Conservation (phyloP, 2,888 invertebrate genomes). For the Torymus aiolomorphi region DNA sequence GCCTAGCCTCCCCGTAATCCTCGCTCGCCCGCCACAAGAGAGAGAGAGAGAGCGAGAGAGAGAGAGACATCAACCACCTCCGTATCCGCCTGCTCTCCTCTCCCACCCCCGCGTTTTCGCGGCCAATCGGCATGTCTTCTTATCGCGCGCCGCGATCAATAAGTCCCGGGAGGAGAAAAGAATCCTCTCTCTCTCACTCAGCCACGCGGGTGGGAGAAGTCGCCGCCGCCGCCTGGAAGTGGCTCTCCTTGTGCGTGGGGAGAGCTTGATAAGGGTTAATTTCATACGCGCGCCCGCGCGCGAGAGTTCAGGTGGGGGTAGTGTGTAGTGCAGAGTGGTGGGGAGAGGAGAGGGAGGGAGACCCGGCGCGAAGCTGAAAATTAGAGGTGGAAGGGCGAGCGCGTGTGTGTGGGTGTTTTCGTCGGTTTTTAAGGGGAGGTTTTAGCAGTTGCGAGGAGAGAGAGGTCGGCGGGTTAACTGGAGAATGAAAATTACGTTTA, state of each 20-base stretch:
- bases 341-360: conserved; percentile 50
- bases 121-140: conserved; percentile 72
- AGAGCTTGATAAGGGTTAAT: conserved; percentile 77
- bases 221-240: conserved; percentile 53
- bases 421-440: conserved; percentile 20
- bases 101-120: conserved; percentile 20
- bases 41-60: background rate
- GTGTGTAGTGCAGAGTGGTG: conserved; percentile 15
- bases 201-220: conserved; percentile 17
- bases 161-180: conserved; percentile 65
- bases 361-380: conserved; percentile 47
- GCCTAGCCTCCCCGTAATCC: conserved; percentile 43
- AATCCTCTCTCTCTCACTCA: conserved; percentile 42
- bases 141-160: conserved; percentile 72
- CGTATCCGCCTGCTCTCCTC: too few relatives aligned
- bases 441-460: conserved; percentile 47
- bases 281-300: conserved; percentile 72
- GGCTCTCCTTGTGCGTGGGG: conserved; percentile 53
- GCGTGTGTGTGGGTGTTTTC: too few relatives aligned
- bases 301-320: conserved; percentile 43
- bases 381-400: conserved; percentile 41
- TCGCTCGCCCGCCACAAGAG: background rate
- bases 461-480: conserved; percentile 44
- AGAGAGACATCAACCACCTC: background rate
- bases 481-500: conserved; percentile 50